These are phyloP conservation scores for Peromyscus attwateri DNA, from an alignment of 2,797 vertebrate genomes.

Conservation along the genomic window DNA sequence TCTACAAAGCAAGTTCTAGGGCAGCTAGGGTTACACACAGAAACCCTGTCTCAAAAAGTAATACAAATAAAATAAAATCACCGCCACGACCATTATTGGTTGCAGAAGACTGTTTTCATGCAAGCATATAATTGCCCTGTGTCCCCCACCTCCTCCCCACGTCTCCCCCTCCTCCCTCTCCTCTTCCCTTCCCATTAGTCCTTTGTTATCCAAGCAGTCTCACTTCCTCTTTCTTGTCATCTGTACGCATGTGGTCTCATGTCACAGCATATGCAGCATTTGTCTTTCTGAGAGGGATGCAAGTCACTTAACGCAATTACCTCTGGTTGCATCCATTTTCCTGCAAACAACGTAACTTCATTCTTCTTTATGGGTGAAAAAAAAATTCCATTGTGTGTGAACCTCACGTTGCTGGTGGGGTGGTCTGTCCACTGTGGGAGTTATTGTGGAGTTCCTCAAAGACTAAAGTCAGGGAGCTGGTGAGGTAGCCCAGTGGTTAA, in stretches of 20 bases:
- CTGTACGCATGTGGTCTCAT: neutral
- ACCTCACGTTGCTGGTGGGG: neutral
- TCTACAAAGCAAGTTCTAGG: neutral
- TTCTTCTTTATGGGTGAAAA: neutral
- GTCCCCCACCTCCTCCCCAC: too few species aligned
- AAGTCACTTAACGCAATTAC: neutral
- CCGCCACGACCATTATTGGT: neutral
- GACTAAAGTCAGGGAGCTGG: neutral
- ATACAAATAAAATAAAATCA: neutral
- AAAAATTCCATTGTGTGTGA: neutral
- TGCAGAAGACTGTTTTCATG: neutral
- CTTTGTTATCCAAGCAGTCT: neutral
- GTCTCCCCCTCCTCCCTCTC: neutral
- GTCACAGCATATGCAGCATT: too few species aligned
- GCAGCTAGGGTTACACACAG: neutral
- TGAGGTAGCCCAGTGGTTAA: neutral
- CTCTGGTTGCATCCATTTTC: neutral
- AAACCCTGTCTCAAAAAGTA: neutral
- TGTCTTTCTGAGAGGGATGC: neutral
- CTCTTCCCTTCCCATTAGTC: neutral
- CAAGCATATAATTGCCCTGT: too few species aligned
- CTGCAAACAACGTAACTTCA: neutral
- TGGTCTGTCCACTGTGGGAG: neutral
- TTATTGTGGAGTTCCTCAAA: neutral
- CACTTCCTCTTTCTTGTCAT: neutral